Evolutionary conservation across 2,888 invertebrate genomes (phyloP).

Genomic region (Mycalesis mineus): DNA sequence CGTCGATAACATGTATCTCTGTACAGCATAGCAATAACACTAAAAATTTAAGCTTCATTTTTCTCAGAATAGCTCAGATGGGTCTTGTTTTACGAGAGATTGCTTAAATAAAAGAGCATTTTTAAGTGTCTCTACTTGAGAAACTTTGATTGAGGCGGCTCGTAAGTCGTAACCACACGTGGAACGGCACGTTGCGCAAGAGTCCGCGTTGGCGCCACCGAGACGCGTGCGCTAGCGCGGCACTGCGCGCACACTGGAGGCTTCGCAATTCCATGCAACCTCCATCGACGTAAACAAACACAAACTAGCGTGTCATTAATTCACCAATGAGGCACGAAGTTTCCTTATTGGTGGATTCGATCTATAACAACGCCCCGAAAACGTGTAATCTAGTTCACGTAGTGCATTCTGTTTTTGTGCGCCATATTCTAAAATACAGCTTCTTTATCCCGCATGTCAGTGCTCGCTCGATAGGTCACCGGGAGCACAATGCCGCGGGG

Average conservation of each 20-base stretch:
- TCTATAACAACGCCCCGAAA: slow-evolving; percentile 21
- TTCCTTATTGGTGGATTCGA: slow-evolving; percentile 25
- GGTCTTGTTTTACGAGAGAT: slow-evolving; percentile 41
- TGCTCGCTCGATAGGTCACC: slow-evolving; percentile 31
- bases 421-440: slow-evolving; percentile 16
- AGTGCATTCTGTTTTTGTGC: slow-evolving; percentile 7
- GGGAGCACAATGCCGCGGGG: slow-evolving; percentile 40
- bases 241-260: slow-evolving; percentile 72
- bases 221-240: slow-evolving; percentile 76
- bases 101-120: slow-evolving; percentile 52
- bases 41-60: slow-evolving; percentile 65
- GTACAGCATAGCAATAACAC: slow-evolving; percentile 59
- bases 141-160: slow-evolving; percentile 51
- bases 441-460: slow-evolving; percentile 12
- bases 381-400: slow-evolving; percentile 3
- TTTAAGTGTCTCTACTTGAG: slow-evolving; percentile 44
- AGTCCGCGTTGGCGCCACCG: slow-evolving; percentile 64
- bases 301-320: slow-evolving; percentile 53
- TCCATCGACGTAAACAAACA: slow-evolving; percentile 74
- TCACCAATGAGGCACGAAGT: slow-evolving; percentile 25
- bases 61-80: slow-evolving; percentile 32
- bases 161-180: slow-evolving; percentile 59
- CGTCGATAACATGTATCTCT: slow-evolving; percentile 58
- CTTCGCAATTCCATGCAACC: slow-evolving; percentile 76
- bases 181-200: slow-evolving; percentile 64